phyloP scores from a whole-genome alignment of 2,113 vertebrate species.

The Caranx melampygus region DNA sequence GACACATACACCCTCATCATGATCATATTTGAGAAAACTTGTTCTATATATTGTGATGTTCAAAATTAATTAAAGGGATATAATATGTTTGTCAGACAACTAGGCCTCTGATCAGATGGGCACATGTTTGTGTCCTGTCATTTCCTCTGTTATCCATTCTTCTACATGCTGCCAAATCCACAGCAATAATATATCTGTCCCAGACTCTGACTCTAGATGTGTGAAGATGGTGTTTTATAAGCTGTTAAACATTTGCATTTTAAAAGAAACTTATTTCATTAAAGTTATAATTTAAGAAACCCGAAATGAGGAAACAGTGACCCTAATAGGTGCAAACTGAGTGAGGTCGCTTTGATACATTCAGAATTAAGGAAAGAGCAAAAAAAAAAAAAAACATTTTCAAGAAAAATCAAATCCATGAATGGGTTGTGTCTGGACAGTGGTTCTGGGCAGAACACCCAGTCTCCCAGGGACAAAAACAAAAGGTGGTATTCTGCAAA shows the following conservation, averaged over 20 bases:
- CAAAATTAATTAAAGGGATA: not conserved
- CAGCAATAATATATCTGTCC: not conserved
- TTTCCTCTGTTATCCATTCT: not conserved
- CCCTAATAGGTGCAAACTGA: not conserved
- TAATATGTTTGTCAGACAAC: not conserved
- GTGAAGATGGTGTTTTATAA: not conserved
- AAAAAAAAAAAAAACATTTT: not conserved
- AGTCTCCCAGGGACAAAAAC: slow-evolving; percentile 68
- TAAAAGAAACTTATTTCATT: not conserved
- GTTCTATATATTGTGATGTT: not conserved
- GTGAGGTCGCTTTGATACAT: not conserved
- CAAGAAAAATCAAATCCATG: slow-evolving; percentile 27
- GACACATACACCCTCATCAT: not conserved
- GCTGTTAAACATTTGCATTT: too few species aligned
- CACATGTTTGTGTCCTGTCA: not conserved
- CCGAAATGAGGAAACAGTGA: not conserved
- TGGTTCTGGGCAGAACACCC: slow-evolving; percentile 53
- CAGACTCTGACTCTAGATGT: not conserved
- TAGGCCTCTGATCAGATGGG: slow-evolving; percentile 7
- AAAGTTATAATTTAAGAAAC: not conserved
- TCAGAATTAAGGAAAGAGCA: not conserved
- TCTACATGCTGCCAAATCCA: slow-evolving; percentile 2
- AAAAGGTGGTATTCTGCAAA: slow-evolving; percentile 75
- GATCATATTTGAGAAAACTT: slow-evolving; percentile 11
- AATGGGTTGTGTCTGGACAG: slow-evolving; percentile 45